Conservation (phyloP, 2,797 vertebrate species). For the Chromobotia macracanthus region DNA sequence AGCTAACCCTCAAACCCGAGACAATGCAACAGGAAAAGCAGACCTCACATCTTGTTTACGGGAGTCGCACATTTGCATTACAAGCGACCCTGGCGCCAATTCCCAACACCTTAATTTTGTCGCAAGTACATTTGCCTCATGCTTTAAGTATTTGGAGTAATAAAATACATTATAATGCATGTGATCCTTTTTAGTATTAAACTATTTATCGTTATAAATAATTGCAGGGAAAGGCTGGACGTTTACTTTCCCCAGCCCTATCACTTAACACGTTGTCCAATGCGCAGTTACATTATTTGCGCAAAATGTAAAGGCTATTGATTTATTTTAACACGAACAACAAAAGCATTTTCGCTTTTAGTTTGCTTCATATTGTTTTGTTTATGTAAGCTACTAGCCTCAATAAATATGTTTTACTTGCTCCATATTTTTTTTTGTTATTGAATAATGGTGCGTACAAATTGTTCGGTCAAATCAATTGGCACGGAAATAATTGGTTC, state of each 20-base stretch:
- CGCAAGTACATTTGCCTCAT: slow-evolving; percentile 48
- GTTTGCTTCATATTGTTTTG: background rate
- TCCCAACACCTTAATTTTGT: slow-evolving; percentile 68
- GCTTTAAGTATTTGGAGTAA: slow-evolving; percentile 44
- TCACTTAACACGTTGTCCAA: too few species aligned
- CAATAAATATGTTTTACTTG: background rate
- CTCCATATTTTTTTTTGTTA: too few species aligned
- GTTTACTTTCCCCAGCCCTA: too few species aligned
- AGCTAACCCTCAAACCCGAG: slow-evolving; percentile 80
- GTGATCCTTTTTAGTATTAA: background rate
- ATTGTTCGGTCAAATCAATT: too few species aligned
- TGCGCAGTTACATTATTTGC: background rate
- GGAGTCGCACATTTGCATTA: slow-evolving; percentile 82
- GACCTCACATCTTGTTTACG: slow-evolving; percentile 80
- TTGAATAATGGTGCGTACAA: too few species aligned
- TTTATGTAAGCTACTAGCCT: background rate
- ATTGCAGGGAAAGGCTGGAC: background rate
- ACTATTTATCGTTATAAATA: background rate
- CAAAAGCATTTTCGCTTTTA: background rate
- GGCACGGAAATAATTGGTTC: too few species aligned
- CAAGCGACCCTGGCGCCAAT: slow-evolving; percentile 76
- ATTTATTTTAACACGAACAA: background rate
- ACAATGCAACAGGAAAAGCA: slow-evolving; percentile 79
- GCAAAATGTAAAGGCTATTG: background rate
- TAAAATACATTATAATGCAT: slow-evolving; percentile 16